Percentiles rank a stretch among this genome's conserved stretches.
phyloP scores from a whole-genome alignment of 2,113 vertebrate species.

The Accipiter cooperii region DNA sequence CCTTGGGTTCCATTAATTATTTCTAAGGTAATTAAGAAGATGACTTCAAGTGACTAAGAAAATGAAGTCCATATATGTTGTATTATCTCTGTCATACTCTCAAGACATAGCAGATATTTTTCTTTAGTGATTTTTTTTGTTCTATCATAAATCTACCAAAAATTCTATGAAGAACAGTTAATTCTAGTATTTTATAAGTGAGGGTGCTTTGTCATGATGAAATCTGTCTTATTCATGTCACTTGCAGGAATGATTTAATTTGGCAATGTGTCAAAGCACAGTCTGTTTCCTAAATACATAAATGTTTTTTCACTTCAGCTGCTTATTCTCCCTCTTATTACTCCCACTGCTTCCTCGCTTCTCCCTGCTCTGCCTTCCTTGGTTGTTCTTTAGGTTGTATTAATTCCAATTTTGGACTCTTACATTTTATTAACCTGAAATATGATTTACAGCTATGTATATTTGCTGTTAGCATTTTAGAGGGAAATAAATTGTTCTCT shows the following conservation, averaged over 20 bases:
- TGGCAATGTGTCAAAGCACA: constrained; percentile 33
- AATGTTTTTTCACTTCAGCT: constrained; percentile 23
- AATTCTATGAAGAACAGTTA: neutral
- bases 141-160: neutral
- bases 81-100: neutral
- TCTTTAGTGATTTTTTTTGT: neutral
- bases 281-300: constrained; percentile 47
- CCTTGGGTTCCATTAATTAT: neutral
- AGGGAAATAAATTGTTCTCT: neutral
- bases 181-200: neutral
- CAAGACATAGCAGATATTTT: neutral
- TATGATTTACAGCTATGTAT: neutral
- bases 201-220: neutral
- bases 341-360: neutral
- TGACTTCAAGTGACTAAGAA: neutral
- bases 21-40: neutral
- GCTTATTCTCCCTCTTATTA: neutral
- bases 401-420: neutral
- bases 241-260: constrained; percentile 28
- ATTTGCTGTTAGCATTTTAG: neutral
- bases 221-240: neutral
- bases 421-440: neutral
- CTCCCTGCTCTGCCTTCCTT: neutral
- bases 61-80: neutral
- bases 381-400: neutral